Conservation (phyloP, 2,888 invertebrate genomes). For the Esperia sulphurella region DNA sequence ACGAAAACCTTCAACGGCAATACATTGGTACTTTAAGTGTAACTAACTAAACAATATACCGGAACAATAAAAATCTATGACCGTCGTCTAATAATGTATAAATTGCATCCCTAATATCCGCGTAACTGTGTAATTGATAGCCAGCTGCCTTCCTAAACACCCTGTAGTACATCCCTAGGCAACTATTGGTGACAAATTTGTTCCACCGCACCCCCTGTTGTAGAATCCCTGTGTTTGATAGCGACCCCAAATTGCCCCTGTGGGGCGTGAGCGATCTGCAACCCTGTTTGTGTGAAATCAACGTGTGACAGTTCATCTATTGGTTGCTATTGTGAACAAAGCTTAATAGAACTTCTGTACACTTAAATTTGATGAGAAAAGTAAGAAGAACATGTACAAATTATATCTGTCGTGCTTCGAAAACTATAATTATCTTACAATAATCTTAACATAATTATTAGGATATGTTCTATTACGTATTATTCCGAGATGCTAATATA, state of each 20-base stretch:
- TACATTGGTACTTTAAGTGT: slow-evolving; percentile 4
- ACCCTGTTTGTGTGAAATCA: neutral
- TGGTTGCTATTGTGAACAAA: neutral
- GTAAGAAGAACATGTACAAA: too few species aligned
- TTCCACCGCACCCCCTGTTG: slow-evolving; percentile 58
- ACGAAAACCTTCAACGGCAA: too few species aligned
- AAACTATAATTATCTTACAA: too few species aligned
- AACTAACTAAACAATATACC: slow-evolving; percentile 21
- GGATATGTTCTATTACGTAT: too few species aligned
- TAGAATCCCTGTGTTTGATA: slow-evolving; percentile 33
- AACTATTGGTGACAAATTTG: slow-evolving; percentile 70
- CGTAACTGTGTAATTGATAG: slow-evolving; percentile 68
- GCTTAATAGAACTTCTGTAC: too few species aligned
- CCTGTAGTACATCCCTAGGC: slow-evolving; percentile 9
- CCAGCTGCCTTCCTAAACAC: slow-evolving; percentile 47
- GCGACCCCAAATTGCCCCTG: slow-evolving; percentile 42
- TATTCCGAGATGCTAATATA: too few species aligned
- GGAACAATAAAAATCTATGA: slow-evolving; percentile 55
- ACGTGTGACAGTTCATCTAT: neutral
- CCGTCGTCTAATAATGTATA: slow-evolving; percentile 67
- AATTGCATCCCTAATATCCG: slow-evolving; percentile 69
- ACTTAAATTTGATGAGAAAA: too few species aligned
- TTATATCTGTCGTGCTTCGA: too few species aligned
- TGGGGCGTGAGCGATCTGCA: slow-evolving; percentile 49
- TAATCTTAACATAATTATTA: too few species aligned